A percentile compares a stretch with the other conserved stretches of the same genome.
Conservation (phyloP, 2,113 vertebrate species). For the Gasterosteus aculeatus region DNA sequence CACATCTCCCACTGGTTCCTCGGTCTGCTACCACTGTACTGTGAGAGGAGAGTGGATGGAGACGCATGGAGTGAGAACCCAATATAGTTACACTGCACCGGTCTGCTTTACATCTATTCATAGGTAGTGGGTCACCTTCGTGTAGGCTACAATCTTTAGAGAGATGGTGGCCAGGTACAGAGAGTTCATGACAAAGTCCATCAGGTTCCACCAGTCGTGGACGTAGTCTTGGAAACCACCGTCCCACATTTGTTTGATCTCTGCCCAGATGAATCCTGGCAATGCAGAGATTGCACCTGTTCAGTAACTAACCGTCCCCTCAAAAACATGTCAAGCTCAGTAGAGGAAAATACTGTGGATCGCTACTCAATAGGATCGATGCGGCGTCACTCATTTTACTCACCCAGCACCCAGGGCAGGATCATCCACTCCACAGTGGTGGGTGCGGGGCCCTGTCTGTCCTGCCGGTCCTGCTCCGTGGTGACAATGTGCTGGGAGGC, state of each 20-base stretch:
- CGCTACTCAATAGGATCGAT: background rate
- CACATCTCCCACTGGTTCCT: constrained; percentile 96
- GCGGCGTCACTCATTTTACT: constrained; percentile 35
- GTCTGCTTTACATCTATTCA: background rate
- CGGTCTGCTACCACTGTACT: constrained; percentile 91
- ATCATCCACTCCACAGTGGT: constrained; percentile 99
- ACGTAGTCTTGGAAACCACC: constrained; percentile 97
- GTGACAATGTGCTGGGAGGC: constrained; percentile 96
- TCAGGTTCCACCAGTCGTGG: constrained; percentile 99
- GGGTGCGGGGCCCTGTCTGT: constrained; percentile 91
- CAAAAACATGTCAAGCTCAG: background rate
- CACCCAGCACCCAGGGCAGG: constrained; percentile 96
- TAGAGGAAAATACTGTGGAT: background rate
- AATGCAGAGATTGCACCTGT: background rate
- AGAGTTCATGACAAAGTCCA: constrained; percentile 99
- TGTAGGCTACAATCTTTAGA: constrained; percentile 95
- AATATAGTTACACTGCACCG: background rate
- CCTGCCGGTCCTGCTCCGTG: constrained; percentile 86
- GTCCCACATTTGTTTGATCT: constrained; percentile 99
- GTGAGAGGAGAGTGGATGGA: constrained; percentile 12
- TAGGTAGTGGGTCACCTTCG: constrained; percentile 84
- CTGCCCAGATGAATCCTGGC: constrained; percentile 98
- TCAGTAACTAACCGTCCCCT: background rate
- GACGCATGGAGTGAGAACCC: background rate
- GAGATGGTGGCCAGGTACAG: constrained; percentile 99